Base-by-base conservation (phyloP, 2,797 vertebrate species). In the Capromys pilorides region DNA sequence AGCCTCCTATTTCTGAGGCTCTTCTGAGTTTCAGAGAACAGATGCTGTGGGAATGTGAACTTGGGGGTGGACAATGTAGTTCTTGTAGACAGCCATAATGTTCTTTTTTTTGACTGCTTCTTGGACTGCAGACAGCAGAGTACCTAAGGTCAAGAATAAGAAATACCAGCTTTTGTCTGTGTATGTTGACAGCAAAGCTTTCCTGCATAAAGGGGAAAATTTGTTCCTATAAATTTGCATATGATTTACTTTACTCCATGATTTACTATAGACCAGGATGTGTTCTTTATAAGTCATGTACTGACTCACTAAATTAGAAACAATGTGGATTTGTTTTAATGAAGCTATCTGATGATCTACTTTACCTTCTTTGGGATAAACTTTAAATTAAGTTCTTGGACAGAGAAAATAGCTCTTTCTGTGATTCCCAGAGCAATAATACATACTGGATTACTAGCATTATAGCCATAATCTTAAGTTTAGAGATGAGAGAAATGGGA, bases 261-360 rank as follows among this genome's bases (percentile, higher is more conserved):
- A 75, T 93, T 85, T 57, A 64, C 67, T 64, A 28, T 41, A 67
- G 80, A 57, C 51, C 33, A 67, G 49, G 28, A 88, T 79, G 49
- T 33, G 19, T 92, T 85, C 33, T 95, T 75, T 93, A 31, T 67
- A 80, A 88, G 59, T 18, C 39, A 81, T 66, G 73, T 3, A 78
- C 77, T 81, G 57, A 87, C 78, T 94, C 22, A 49, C 54, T 88
- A 57, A 90, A 83, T 93, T 87, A 90, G 85, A 71, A 83, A 88
- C n/a, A 75, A 22, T 39, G 36, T 88, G 45, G 83, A 61, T 93
- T 93, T 94, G 33, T 77, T 79, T 90, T 93, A 94, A 83, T 94
- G 54, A 93, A 87, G 66, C 31, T 94, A 71, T 96, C 83, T 93
- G 62, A 75, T 83, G 82, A 83, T 83, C 31, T 73, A 79, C 26